These are phyloP conservation scores for Echeneis naucrates DNA, from an alignment of 2,797 vertebrate species.

Conservation along the genomic window DNA sequence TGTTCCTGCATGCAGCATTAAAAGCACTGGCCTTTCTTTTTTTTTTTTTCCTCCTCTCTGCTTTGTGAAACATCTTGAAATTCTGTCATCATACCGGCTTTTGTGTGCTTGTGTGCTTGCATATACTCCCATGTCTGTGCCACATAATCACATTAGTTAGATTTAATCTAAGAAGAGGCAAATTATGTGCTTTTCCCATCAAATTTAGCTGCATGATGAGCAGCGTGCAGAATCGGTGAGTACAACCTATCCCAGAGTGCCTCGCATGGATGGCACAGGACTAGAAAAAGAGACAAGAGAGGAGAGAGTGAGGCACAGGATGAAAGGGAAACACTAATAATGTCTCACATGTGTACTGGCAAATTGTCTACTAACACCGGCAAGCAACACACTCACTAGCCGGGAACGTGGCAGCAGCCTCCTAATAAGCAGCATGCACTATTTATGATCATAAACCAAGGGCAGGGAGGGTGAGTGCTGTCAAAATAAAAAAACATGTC, in stretches of 20 bases:
- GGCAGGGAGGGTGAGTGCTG: conserved; percentile 76
- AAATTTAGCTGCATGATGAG: conserved; percentile 77
- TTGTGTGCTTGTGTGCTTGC: conserved; percentile 58
- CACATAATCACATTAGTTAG: conserved; percentile 81
- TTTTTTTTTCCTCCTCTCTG: conserved; percentile 33
- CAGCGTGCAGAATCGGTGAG: conserved; percentile 62
- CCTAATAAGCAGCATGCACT: conserved; percentile 85
- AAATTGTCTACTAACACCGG: conserved; percentile 80
- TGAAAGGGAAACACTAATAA: conserved; percentile 81
- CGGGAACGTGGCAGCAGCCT: conserved; percentile 64
- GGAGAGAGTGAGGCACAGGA: conserved; percentile 63
- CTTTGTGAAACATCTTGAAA: conserved; percentile 78
- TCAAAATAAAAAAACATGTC: conserved; percentile 85
- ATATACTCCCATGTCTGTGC: conserved; percentile 68
- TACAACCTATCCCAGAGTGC: conserved; percentile 70
- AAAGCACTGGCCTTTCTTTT: conserved; percentile 50
- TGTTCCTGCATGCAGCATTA: conserved; percentile 79
- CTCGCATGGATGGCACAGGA: conserved; percentile 73
- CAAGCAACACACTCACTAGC: conserved; percentile 65
- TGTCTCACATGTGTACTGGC: conserved; percentile 82
- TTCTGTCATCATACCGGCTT: conserved; percentile 78
- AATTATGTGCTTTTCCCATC: conserved; percentile 79
- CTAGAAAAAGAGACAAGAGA: conserved; percentile 53
- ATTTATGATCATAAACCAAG: conserved; percentile 85
- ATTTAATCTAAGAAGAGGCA: conserved; percentile 79